phyloP scores from a whole-genome alignment of 2,888 invertebrate genomes.

The Mesochorus sp. region DNA sequence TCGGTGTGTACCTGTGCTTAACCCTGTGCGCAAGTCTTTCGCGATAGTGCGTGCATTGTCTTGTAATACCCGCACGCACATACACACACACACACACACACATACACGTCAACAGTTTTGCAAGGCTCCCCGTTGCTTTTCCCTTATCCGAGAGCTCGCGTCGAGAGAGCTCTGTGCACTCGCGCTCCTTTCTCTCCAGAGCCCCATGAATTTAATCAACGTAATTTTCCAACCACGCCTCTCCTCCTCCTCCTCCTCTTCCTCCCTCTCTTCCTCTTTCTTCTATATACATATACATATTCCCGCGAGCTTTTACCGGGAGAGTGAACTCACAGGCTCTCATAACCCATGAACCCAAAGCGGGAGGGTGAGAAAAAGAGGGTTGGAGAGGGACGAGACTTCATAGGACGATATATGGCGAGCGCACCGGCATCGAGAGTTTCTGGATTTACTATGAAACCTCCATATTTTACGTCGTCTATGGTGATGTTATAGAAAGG shows the following conservation, averaged over 20 bases:
- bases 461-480: conserved; percentile 68
- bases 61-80: conserved; percentile 53
- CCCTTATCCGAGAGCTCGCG: conserved; percentile 49
- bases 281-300: conserved; percentile 14
- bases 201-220: conserved; percentile 76
- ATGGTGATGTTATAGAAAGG: conserved; percentile 14
- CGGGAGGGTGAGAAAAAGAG: conserved; percentile 1
- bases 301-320: conserved; percentile 39
- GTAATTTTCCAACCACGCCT: conserved; percentile 76
- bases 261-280: conserved; percentile 3
- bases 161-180: conserved; percentile 48
- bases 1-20: not conserved
- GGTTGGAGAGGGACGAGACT: not conserved
- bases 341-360: conserved; percentile 46
- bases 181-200: conserved; percentile 45
- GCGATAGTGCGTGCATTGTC: conserved; percentile 68
- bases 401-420: conserved; percentile 32
- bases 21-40: conserved; percentile 38
- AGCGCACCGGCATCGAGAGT: conserved; percentile 64
- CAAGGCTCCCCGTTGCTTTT: conserved; percentile 45
- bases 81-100: not conserved
- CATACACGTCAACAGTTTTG: conserved; percentile 36
- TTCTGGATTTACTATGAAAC: conserved; percentile 68
- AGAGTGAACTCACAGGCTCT: conserved; percentile 43
- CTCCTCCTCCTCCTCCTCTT: conserved; percentile 7